phyloP scores from a whole-genome alignment of 1,140 invertebrate species.

The Lamellibrachia luymesi region DNA sequence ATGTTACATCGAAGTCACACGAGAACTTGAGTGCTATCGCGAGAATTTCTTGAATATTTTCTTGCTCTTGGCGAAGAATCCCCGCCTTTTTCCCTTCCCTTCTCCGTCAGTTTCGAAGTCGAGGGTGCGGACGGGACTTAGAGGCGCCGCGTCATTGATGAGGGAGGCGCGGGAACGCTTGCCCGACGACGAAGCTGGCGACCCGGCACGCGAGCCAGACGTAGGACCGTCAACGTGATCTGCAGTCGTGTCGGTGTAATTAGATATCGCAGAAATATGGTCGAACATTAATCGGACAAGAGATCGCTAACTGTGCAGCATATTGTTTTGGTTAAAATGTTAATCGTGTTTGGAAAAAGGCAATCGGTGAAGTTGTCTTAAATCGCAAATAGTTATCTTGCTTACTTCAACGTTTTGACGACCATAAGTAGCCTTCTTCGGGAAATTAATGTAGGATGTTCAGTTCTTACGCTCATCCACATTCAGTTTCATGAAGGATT shows the following conservation, averaged over 20 bases:
- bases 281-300: no score
- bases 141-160: slow-evolving; percentile 39
- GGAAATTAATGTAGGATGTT: no score
- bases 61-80: slow-evolving; percentile 47
- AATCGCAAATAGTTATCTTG: no score
- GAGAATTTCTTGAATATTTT: slow-evolving; percentile 52
- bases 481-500: no score
- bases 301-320: no score
- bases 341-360: no score
- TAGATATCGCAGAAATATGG: background rate
- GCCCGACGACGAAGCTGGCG: background rate
- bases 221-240: background rate
- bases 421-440: no score
- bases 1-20: background rate
- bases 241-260: background rate
- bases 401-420: no score
- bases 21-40: slow-evolving; percentile 34
- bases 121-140: background rate
- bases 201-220: background rate
- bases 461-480: no score
- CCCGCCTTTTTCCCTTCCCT: slow-evolving; percentile 42
- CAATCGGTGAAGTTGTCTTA: no score
- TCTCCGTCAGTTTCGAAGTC: background rate
- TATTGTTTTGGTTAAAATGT: no score
- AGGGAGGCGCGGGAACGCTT: slow-evolving; percentile 26